Base-by-base conservation (phyloP, 2,113 vertebrate genomes). In the Pterophyllum scalare region DNA sequence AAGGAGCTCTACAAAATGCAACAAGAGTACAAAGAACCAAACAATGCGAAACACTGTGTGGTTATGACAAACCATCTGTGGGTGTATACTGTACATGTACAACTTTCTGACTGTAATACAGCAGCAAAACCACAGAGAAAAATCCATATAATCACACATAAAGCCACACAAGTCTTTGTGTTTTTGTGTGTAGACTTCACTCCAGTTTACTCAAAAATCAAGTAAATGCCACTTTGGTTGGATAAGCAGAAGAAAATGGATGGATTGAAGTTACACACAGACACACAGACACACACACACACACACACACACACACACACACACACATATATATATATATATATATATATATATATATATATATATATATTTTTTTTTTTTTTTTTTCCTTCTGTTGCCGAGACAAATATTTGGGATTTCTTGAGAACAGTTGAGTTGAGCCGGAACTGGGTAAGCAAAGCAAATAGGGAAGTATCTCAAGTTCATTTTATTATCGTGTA, bases 11-110 rank as follows among this genome's bases (percentile, higher is more conserved):
- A 33, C 13, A 9, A 35, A 24, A 59, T 46, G 22, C 43, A 17
- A 15, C 7, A 56, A 17, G 77, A 57, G 43, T 70, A 40, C 38
- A 80, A 79, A 82, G 56, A 60, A 11, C 4, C 46, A 13, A 52
- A 58, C 0, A 75, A 72, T 80, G 14, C 78, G 80, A 83, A 75
- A 83, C 79, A 62, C 19, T 22, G 7, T 60, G 81, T 72, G 60
- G 76, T 80, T 67, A 40, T 35, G 20, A 62, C 14, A 64, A 76
- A n/a, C 14, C 22, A 84, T 12, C 22, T 52, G 62, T 59, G n/a
- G 43, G 70, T 0, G 12, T 77, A 24, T n/a, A 72, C 46, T 15
- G 67, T 58, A 26, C 7, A 6, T 11, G 35, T 70, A 11, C 3
- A 3, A 40, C 4, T 28, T 10, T 28, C 24, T 70, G 14, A 24